Evolutionary conservation across 1,140 invertebrate genomes (phyloP), one percentile per base, ranked within the genome.

Genomic region (Drosophila ogumai): DNA sequence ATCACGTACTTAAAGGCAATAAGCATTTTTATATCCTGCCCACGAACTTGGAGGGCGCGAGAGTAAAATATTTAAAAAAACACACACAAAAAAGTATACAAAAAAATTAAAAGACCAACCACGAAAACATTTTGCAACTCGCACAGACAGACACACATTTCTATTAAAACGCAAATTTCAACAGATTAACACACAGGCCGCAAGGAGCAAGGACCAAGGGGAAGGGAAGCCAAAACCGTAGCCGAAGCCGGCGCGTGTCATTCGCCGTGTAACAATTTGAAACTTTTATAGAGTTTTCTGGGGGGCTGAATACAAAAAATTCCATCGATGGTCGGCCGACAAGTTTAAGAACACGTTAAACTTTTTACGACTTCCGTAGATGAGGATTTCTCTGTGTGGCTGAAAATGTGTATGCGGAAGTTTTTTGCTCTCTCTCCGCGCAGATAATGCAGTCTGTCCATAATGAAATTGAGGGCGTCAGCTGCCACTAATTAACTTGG

Each of bases 1-100:
- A 87, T 87, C 84, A 87, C 84, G 84, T 87, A 87, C 84, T 87
- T 87, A 87, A 87, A 87, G 79, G 84, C 85, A 84, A 87, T 87
- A 87, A 82, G 84, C 76, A 82, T 88, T 88, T 82, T 82, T 87
- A 87, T 79, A 76, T 59, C 75, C 52, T 56, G 46, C 75, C 58
- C 74, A 67, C 79, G 78, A 79, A 66, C 46, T 63, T 64, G 10
- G 12, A 25, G 55, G 15, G 34, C 19, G 4, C 19, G 13, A 22
- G 36, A n/a, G 19, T 15, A 47, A 44, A 57, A 68, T 66, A 22
- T 67, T 43, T 36, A 19, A 17, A 49, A 41, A 64, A 32, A 50
- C 1, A 22, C 50, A 54, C 17, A 54, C 52, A 60, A 43, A 38
- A 49, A 71, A 44, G n/a, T 44, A 9, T n/a, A 49, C 9, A 41